phyloP scores from a whole-genome alignment of 2,888 invertebrate species.

The Podabrus alpinus region DNA sequence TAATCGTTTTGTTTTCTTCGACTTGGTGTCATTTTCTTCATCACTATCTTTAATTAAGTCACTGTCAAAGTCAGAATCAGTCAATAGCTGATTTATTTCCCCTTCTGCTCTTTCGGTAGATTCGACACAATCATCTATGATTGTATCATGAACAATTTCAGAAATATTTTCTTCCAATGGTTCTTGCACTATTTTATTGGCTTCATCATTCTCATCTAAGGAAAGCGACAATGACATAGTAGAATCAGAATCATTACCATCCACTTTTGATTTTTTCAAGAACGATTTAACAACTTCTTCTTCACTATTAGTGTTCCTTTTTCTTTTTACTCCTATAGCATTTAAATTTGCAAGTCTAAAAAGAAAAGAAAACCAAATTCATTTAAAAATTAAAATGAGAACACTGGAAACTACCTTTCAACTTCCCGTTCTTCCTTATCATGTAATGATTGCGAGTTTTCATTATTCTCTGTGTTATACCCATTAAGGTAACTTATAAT shows the following conservation, averaged over 20 bases:
- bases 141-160: neutral
- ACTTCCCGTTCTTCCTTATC: neutral
- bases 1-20: neutral
- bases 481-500: neutral
- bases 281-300: neutral
- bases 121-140: neutral
- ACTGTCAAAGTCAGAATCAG: neutral
- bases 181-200: too few relatives aligned
- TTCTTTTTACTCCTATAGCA: neutral
- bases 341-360: conserved; percentile 4
- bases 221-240: neutral
- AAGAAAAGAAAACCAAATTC: neutral
- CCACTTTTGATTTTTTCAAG: neutral
- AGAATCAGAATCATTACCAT: neutral
- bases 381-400: neutral
- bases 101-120: neutral
- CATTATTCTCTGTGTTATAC: neutral
- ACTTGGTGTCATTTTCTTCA: neutral
- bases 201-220: neutral
- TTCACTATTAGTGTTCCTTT: neutral
- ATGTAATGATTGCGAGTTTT: neutral
- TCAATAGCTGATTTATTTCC: neutral
- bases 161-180: neutral
- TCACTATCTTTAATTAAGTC: neutral
- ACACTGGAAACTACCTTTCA: neutral